Evolutionary conservation across 2,113 vertebrate species (phyloP), one percentile per base, ranked within the genome.

Genomic region (Trematomus loennbergii): DNA sequence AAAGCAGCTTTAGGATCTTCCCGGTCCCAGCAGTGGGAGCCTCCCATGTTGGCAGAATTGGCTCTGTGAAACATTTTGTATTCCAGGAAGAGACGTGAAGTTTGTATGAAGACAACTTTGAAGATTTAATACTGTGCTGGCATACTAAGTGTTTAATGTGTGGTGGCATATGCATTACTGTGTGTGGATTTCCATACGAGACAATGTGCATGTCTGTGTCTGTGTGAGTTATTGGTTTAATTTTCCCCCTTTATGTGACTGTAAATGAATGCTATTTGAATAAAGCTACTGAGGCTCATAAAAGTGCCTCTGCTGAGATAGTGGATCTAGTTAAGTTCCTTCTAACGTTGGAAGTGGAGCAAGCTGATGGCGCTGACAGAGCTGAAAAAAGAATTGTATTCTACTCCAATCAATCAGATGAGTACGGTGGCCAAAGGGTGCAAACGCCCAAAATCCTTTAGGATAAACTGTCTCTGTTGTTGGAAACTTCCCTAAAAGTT

Each of bases 171-270:
- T 60, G 33, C 17, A n/a, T 61, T 48, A 46, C 13, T 70, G 48
- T 55, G 59, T 71, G 68, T 69, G 48, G 54, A 78, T 70, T 77
- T 78, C 63, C 67, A 68, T 62, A 59, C 40, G 63, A 9, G 43
- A 67, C 57, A 11, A 22, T 5, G 43, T 40, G 55, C 65, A 12
- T 1, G 65, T 68, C 54, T 45, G 22, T 61, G 15, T 61, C 18
- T 43, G 40, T 8, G 17, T 79, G 90, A 93, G 55, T 82, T 86
- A 90, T 78, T 50, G 63, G 50, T 90, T 93, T 87, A 88, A 88
- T 91, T 91, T 63, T 0, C 33, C 54, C 25, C 29, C 53, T 88
- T 90, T 88, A 89, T 78, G 81, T 16, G 69, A 63, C 65, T 54
- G 66, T 88, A 79, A 88, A 84, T 85, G 72, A 85, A 78, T 13